Evolutionary conservation across 2,888 invertebrate genomes (phyloP).

Genomic region (Phortica okadai): DNA sequence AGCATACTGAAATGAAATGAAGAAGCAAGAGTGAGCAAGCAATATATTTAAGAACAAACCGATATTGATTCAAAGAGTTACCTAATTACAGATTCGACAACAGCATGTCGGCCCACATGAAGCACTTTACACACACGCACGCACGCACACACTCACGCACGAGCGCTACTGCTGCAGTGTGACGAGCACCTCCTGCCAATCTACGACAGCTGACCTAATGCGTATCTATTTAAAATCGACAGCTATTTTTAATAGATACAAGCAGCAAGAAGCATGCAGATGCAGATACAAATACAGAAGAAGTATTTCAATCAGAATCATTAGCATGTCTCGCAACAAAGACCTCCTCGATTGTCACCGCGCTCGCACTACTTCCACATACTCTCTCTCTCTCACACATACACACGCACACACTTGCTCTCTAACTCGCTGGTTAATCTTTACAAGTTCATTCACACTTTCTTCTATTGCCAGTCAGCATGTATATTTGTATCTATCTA

Average conservation of each 20-base stretch:
- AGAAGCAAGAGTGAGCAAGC: too few relatives aligned
- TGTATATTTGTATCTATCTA: too few relatives aligned
- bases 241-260: too few relatives aligned
- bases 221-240: background rate
- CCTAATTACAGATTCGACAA: background rate
- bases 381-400: background rate
- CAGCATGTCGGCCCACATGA: background rate
- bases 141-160: too few relatives aligned
- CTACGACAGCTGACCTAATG: constrained; percentile 12
- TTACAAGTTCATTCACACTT: constrained; percentile 12
- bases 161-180: background rate
- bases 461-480: background rate
- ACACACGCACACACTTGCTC: background rate
- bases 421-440: too few relatives aligned
- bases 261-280: too few relatives aligned
- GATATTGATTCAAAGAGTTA: constrained; percentile 20
- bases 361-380: background rate
- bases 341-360: constrained; percentile 11
- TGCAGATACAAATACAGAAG: too few relatives aligned
- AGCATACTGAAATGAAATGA: constrained; percentile 86
- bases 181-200: background rate
- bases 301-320: background rate
- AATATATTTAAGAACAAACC: background rate
- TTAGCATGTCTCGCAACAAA: background rate
- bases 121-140: background rate